Percentiles rank a stretch among this genome's conserved stretches.
These are phyloP conservation scores for Meghimatium bilineatum DNA, from an alignment of 2,888 invertebrate genomes.

Conservation along the genomic window DNA sequence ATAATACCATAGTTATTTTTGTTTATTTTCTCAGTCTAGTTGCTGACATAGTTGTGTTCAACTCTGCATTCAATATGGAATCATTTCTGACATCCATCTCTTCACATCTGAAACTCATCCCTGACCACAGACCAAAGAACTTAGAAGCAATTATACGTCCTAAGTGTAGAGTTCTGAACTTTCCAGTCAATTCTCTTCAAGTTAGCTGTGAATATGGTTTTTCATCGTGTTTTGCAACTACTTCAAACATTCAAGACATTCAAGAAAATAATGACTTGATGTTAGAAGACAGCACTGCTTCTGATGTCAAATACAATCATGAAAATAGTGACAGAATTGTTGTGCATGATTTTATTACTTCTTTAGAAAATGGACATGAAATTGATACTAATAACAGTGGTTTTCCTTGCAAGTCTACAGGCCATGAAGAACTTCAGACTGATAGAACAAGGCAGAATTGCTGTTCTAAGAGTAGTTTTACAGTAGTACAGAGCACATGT, in stretches of 20 bases:
- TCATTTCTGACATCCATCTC: constrained; percentile 83
- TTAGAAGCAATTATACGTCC: constrained; percentile 80
- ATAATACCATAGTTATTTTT: background rate
- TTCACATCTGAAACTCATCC: constrained; percentile 82
- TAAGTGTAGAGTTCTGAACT: constrained; percentile 82
- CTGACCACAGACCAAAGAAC: constrained; percentile 82
- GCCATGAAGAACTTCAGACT: background rate
- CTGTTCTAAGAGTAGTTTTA: background rate
- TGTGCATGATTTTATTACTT: background rate
- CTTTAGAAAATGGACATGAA: background rate
- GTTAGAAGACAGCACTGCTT: background rate
- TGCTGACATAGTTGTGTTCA: constrained; percentile 84
- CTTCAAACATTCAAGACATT: background rate
- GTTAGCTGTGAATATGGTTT: background rate
- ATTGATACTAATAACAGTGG: background rate
- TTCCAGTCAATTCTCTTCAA: constrained; percentile 38
- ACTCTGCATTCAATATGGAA: constrained; percentile 84
- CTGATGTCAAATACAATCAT: background rate
- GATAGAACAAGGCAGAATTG: background rate
- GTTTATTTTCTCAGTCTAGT: constrained; percentile 79
- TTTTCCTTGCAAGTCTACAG: background rate
- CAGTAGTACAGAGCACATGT: background rate
- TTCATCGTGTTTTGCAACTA: background rate
- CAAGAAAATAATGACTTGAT: background rate
- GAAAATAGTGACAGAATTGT: background rate